A percentile compares a stretch with the other conserved stretches of the same genome.
phyloP scores from a whole-genome alignment of 2,113 vertebrate species.

The Hemiscyllium ocellatum region DNA sequence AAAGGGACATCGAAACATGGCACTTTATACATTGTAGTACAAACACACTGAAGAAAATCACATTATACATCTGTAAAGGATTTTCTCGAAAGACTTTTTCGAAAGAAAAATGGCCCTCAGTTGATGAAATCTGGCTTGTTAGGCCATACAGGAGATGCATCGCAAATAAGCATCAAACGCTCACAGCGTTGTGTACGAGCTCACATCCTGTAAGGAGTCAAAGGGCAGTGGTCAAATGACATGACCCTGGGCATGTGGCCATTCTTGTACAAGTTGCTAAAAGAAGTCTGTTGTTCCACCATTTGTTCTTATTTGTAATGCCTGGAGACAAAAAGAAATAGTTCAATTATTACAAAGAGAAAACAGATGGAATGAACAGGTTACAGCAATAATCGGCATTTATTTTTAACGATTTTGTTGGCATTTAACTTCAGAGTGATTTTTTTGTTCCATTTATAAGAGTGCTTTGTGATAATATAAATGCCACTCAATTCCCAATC shows the following conservation, averaged over 20 bases:
- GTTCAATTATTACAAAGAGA: neutral
- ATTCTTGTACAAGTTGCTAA: neutral
- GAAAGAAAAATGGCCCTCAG: neutral
- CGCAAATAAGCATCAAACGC: neutral
- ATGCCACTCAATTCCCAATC: neutral
- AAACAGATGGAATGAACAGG: neutral
- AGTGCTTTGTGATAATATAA: too few species aligned
- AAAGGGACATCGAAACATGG: neutral
- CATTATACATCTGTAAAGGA: neutral
- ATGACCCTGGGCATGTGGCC: neutral
- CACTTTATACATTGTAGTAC: neutral
- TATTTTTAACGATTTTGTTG: neutral
- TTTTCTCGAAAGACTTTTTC: neutral
- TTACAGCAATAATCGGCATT: neutral
- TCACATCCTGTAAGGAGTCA: slow-evolving; percentile 17
- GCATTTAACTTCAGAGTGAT: too few species aligned
- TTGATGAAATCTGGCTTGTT: neutral
- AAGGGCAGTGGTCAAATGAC: neutral
- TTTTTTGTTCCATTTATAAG: neutral
- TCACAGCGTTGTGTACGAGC: neutral
- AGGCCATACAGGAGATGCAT: neutral
- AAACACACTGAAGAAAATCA: neutral
- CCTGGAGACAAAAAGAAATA: neutral
- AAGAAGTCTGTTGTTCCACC: neutral
- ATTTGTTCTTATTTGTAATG: slow-evolving; percentile 3